These are phyloP conservation scores for Smutsia temminckii DNA, from an alignment of 2,797 vertebrate genomes.

Conservation along the genomic window DNA sequence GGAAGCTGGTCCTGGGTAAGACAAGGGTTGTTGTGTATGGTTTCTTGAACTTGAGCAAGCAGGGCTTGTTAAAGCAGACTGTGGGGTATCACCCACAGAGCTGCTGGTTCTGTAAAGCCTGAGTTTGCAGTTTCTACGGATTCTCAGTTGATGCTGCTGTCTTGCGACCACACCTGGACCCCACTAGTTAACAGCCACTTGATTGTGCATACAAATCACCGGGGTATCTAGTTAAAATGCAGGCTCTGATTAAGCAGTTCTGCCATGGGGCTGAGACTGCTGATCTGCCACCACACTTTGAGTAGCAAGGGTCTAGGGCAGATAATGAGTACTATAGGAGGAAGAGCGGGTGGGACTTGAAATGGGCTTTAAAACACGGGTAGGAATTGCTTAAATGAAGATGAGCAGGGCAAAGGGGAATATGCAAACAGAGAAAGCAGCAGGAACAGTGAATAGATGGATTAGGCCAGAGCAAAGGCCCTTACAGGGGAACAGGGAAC, in stretches of 20 bases:
- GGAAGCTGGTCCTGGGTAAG: background rate
- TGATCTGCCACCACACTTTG: background rate
- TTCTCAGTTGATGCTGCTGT: background rate
- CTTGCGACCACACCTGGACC: background rate
- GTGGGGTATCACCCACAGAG: background rate
- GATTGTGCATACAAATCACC: background rate
- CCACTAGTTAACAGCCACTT: background rate
- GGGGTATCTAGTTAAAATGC: background rate
- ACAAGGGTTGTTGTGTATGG: background rate
- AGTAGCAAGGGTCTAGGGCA: background rate
- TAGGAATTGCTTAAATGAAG: background rate
- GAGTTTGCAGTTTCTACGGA: background rate
- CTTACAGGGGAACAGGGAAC: background rate
- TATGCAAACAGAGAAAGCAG: background rate
- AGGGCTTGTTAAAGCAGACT: background rate
- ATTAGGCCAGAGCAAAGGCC: background rate
- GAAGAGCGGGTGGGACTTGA: background rate
- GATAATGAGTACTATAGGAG: background rate
- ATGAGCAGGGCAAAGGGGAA: background rate
- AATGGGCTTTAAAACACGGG: background rate
- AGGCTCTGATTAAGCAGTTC: background rate
- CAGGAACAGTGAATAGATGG: background rate
- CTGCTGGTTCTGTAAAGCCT: background rate
- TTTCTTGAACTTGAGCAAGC: background rate
- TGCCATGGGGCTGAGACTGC: background rate